These are phyloP conservation scores for Simalia tracyae DNA, from an alignment of 2,797 vertebrate genomes.

Conservation along the genomic window DNA sequence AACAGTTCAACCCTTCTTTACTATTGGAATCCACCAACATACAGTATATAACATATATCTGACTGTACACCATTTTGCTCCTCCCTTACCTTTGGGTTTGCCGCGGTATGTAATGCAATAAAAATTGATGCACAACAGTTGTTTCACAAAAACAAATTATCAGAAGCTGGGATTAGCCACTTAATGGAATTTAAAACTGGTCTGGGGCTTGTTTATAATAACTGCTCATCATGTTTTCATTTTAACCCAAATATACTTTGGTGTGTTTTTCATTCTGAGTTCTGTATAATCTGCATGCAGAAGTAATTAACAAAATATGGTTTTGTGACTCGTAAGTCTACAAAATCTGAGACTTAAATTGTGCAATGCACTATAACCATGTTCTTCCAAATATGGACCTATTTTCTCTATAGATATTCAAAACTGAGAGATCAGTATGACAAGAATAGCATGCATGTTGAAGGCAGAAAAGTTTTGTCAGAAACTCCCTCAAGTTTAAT, in stretches of 20 bases:
- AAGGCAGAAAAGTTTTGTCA: neutral
- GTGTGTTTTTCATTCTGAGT: neutral
- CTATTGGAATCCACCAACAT: neutral
- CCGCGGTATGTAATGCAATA: neutral
- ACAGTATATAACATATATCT: neutral
- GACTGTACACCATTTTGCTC: neutral
- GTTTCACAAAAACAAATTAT: neutral
- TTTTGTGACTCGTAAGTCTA: neutral
- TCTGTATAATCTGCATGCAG: neutral
- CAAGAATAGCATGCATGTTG: neutral
- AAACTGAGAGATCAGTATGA: neutral
- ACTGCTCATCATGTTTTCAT: neutral
- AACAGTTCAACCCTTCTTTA: neutral
- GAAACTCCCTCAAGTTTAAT: neutral
- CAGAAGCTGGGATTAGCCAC: neutral
- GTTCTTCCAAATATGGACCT: neutral
- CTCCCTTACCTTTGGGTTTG: neutral
- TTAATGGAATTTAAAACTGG: neutral
- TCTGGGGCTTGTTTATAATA: neutral
- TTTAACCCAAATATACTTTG: neutral
- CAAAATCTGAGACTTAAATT: neutral
- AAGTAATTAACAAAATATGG: neutral
- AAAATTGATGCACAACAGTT: neutral
- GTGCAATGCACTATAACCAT: neutral
- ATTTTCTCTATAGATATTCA: neutral